Percentiles rank a stretch among this genome's conserved stretches.
Evolutionary conservation across 2,797 vertebrate species (phyloP).

Genomic region (Melanotaenia trifasciata): DNA sequence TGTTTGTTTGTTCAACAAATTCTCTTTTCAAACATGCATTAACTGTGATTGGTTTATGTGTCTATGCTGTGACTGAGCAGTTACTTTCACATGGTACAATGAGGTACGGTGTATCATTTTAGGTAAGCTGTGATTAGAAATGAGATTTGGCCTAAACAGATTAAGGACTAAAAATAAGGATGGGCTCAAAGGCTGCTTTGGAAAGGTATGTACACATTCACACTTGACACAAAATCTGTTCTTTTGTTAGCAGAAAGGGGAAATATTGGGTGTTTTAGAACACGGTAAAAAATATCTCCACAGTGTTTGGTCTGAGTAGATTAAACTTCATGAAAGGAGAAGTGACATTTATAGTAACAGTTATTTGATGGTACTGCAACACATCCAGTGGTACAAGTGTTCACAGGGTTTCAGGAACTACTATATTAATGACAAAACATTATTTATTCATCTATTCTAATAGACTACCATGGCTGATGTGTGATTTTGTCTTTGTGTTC

Average conservation of each 20-base stretch:
- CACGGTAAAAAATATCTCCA: slow-evolving; percentile 1
- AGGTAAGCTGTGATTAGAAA: background rate
- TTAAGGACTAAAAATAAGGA: slow-evolving; percentile 9
- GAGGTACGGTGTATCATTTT: slow-evolving; percentile 2
- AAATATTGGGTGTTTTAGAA: slow-evolving; percentile 14
- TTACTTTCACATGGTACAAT: background rate
- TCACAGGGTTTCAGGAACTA: slow-evolving; percentile 6
- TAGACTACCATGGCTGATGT: slow-evolving; percentile 5
- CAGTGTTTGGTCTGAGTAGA: slow-evolving; percentile 2
- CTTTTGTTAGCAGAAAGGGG: background rate
- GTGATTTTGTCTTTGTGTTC: slow-evolving; percentile 12
- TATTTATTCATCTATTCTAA: slow-evolving; percentile 16
- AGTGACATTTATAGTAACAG: slow-evolving; percentile 13
- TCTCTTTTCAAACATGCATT: background rate
- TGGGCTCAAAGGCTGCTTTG: slow-evolving; percentile 16
- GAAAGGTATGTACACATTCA: slow-evolving; percentile 7
- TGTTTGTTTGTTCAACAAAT: background rate
- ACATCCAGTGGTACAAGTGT: slow-evolving; percentile 5
- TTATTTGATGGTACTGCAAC: slow-evolving; percentile 10
- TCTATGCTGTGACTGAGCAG: background rate
- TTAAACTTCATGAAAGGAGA: slow-evolving; percentile 12
- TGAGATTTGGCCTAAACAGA: background rate
- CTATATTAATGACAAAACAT: slow-evolving; percentile 17
- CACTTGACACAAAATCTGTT: slow-evolving; percentile 11
- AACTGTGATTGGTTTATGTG: background rate